Evolutionary conservation across 1,140 invertebrate species (phyloP).

Genomic region (Caenorhabditis remanei): DNA sequence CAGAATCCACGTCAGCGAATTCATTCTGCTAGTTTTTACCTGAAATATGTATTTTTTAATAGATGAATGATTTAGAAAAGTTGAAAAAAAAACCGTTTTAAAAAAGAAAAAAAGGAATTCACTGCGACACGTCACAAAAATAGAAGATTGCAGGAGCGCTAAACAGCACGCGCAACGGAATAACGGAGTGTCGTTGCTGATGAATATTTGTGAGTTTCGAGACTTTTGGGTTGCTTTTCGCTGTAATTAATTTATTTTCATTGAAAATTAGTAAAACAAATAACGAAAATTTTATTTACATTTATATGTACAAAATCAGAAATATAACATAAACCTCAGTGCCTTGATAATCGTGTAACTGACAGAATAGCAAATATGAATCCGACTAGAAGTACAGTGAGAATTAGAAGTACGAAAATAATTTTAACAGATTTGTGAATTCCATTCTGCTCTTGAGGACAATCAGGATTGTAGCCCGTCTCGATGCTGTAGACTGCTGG

Average conservation of each 20-base stretch:
- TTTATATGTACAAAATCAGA: slow-evolving; percentile 13
- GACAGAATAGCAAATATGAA: slow-evolving; percentile 16
- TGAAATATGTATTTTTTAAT: neutral
- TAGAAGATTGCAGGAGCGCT: neutral
- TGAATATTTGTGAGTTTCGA: neutral
- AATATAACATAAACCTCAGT: neutral
- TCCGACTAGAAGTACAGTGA: slow-evolving; percentile 29
- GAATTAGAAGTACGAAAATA: neutral
- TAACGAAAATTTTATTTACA: too few relatives aligned
- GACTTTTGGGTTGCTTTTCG: neutral
- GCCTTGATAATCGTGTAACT: neutral
- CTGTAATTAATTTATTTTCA: neutral
- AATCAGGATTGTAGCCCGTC: neutral
- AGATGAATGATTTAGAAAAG: neutral
- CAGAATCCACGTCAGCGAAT: slow-evolving; percentile 28
- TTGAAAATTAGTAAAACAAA: neutral
- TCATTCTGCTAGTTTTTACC: slow-evolving; percentile 51
- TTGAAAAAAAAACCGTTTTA: too few relatives aligned
- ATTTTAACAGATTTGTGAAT: slow-evolving; percentile 29
- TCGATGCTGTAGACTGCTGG: slow-evolving; percentile 27
- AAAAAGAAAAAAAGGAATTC: neutral
- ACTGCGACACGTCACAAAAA: slow-evolving; percentile 36
- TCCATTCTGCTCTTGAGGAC: neutral
- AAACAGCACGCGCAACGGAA: neutral
- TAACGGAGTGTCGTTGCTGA: slow-evolving; percentile 1